Percentiles rank a stretch among this genome's conserved stretches.
These are phyloP conservation scores for Strigops habroptila DNA, from an alignment of 2,113 vertebrate genomes.

Conservation along the genomic window DNA sequence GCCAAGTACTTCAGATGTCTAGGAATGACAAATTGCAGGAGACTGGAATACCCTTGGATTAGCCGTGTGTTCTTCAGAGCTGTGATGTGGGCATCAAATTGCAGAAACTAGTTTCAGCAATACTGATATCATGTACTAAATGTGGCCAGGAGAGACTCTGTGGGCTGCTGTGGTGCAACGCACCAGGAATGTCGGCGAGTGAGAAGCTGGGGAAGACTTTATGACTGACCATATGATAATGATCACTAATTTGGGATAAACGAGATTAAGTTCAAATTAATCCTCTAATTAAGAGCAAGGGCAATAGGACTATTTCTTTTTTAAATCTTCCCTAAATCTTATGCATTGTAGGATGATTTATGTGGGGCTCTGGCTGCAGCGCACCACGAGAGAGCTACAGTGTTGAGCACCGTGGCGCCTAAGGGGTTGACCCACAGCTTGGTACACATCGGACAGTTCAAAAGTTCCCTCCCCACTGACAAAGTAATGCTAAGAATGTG, in stretches of 20 bases:
- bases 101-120: not conserved
- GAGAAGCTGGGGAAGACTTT: not conserved
- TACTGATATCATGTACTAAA: not conserved
- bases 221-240: not conserved
- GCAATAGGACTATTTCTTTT: not conserved
- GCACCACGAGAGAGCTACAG: too few relatives aligned
- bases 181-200: not conserved
- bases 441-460: not conserved
- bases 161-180: rapidly evolving
- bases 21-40: not conserved
- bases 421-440: not conserved
- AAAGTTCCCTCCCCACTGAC: not conserved
- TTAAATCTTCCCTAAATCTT: not conserved
- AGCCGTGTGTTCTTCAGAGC: not conserved
- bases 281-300: not conserved
- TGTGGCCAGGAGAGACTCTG: not conserved
- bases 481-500: not conserved
- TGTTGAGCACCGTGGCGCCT: not conserved
- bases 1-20: not conserved
- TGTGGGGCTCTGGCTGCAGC: not conserved
- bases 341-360: not conserved
- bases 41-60: not conserved
- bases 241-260: not conserved
- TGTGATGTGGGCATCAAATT: not conserved
- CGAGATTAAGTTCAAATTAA: not conserved